These are phyloP conservation scores for Seira ritae DNA, from an alignment of 2,888 invertebrate species.

Conservation along the genomic window DNA sequence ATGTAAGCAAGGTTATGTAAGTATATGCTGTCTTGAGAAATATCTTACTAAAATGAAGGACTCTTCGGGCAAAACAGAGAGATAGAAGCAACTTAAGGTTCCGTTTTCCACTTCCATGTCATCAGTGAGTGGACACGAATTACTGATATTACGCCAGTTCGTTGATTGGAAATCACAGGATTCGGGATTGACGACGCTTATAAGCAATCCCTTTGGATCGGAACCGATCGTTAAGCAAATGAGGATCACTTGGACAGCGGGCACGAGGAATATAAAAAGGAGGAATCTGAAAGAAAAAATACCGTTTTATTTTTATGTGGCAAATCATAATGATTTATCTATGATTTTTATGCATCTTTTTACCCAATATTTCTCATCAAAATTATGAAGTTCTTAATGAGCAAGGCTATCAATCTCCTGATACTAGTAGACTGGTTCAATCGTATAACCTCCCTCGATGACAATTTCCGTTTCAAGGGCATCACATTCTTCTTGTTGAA, in stretches of 20 bases:
- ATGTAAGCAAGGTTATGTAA: too few species aligned
- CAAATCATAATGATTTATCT: not conserved
- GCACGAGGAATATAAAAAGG: slow-evolving; percentile 58
- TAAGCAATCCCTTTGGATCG: slow-evolving; percentile 50
- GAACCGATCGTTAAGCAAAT: slow-evolving; percentile 62
- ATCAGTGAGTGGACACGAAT: slow-evolving; percentile 26
- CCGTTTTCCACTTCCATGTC: not conserved
- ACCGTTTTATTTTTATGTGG: too few species aligned
- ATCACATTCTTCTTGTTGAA: not conserved
- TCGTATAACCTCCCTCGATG: slow-evolving; percentile 31
- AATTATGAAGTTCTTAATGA: slow-evolving; percentile 61
- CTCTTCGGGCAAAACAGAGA: slow-evolving; percentile 49
- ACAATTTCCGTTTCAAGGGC: slow-evolving; percentile 20
- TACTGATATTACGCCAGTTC: slow-evolving; percentile 25
- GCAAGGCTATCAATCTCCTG: slow-evolving; percentile 44
- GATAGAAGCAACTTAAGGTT: slow-evolving; percentile 51
- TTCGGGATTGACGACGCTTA: slow-evolving; percentile 61
- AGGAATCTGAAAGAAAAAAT: slow-evolving; percentile 47
- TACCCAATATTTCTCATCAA: slow-evolving; percentile 63
- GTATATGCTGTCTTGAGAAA: too few species aligned
- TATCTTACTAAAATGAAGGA: slow-evolving; percentile 49
- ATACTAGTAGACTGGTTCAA: slow-evolving; percentile 14
- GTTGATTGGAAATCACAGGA: slow-evolving; percentile 22
- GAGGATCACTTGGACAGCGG: slow-evolving; percentile 57
- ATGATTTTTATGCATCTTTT: not conserved